Evolutionary conservation across 2,888 invertebrate species (phyloP).

Genomic region (Sympetrum striolatum): DNA sequence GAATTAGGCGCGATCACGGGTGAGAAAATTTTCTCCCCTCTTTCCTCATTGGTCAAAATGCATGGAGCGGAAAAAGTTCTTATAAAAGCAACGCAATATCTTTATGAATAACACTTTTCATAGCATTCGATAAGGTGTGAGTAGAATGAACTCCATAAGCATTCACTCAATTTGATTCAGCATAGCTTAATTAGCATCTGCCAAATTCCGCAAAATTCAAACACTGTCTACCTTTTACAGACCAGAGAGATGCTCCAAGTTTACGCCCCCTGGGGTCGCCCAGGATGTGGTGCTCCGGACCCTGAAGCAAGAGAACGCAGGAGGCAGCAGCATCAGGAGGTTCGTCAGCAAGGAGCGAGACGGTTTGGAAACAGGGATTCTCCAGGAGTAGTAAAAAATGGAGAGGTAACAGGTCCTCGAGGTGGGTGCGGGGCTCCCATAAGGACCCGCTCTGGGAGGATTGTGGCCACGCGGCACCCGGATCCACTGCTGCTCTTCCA

Average conservation of each 20-base stretch:
- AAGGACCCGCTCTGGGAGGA: constrained; percentile 11
- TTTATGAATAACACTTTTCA: too few species aligned
- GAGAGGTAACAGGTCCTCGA: not conserved
- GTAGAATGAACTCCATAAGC: too few species aligned
- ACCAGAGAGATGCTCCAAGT: constrained; percentile 72
- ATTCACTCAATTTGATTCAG: not conserved
- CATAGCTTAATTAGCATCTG: too few species aligned
- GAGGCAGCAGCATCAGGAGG: constrained; percentile 63
- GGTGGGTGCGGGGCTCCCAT: constrained; percentile 34
- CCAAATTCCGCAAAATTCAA: too few species aligned
- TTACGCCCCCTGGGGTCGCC: constrained; percentile 81
- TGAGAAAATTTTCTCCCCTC: too few species aligned
- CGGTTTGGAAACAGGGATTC: not conserved
- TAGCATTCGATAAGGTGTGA: too few species aligned
- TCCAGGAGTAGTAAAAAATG: not conserved
- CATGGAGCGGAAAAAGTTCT: too few species aligned
- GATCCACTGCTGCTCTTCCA: constrained; percentile 72
- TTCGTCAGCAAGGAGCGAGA: not conserved
- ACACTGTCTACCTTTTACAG: constrained; percentile 56
- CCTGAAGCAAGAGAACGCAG: constrained; percentile 66
- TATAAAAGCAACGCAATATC: too few species aligned
- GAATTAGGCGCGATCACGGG: too few species aligned
- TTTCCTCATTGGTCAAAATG: too few species aligned
- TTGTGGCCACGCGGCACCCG: constrained; percentile 1
- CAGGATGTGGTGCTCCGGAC: constrained; percentile 78